Base-by-base conservation (phyloP, 1,140 invertebrate genomes). In the Aradophagus sp. region DNA sequence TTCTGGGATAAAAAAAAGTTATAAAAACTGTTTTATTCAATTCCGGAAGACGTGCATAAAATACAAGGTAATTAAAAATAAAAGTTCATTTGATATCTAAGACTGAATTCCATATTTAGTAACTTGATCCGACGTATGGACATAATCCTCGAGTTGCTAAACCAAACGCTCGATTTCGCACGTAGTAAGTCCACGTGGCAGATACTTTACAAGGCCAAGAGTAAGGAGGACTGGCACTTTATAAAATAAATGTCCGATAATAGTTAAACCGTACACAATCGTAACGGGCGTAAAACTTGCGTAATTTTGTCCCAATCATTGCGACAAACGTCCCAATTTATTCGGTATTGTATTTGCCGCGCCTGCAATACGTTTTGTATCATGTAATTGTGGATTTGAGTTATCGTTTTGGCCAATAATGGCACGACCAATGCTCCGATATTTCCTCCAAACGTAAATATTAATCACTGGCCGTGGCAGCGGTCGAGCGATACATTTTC, bases 121-220 rank as follows among this genome's bases (percentile, higher is more conserved):
- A 62, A 62, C 38, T 42, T 44, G 58, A 62, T 62, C 29, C 38
- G 52, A 61, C 11, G 36, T 4, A 20, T 8, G 48, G 26, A 47
- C 36, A 32, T 47, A 34, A 63, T 44, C 48, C 48, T 63, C 39
- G 32, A 53, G 59, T 26, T 53, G 48, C 26, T 53, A 45, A 63
- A 63, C 23, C 38, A 39, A 45, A 53, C 47, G 53, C 41, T 32
- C 34, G 53, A 45, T 5, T 45, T 47, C 10, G 17, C 41, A 23
- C 20, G 20, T 52, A 45, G 39, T n/a, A n/a, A n/a, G n/a, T 26
- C 32, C 36, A 48, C 27, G 48, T 34, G 5, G 17, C 31, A 5
- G 45, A 44, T 52, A 44, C 32, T 52, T 52, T 52, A 12, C 58
- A 62, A 62, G 58, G 58, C 31, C 58, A 36, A 44, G 38, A 35